Evolutionary conservation across 1,140 invertebrate species (phyloP).

Genomic region (Caerostris extrusa): DNA sequence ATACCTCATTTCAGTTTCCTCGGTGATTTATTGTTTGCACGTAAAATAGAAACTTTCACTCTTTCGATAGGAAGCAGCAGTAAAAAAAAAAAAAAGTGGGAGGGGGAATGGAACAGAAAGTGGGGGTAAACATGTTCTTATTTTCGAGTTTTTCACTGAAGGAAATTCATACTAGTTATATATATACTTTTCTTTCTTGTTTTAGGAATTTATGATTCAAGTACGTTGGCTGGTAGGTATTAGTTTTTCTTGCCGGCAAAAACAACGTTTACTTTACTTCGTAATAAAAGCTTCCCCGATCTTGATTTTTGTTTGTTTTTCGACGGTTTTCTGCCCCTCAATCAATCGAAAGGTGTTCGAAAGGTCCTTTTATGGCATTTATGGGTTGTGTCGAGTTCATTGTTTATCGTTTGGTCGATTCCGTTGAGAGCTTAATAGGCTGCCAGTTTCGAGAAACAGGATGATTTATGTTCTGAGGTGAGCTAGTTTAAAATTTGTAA

Average conservation of each 20-base stretch:
- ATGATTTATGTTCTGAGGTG: too few species aligned
- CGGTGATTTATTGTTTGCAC: constrained; percentile 65
- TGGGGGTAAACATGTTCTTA: constrained; percentile 25
- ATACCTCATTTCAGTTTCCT: constrained; percentile 65
- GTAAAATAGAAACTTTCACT: constrained; percentile 67
- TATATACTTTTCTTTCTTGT: not conserved
- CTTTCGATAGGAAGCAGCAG: constrained; percentile 25
- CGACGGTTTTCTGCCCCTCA: not conserved
- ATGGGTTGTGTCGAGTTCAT: not conserved
- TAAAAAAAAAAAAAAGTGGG: too few species aligned
- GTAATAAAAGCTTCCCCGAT: constrained; percentile 41
- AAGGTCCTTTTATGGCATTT: constrained; percentile 44
- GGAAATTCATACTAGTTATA: constrained; percentile 17
- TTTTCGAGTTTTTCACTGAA: constrained; percentile 36
- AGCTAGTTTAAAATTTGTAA: too few species aligned
- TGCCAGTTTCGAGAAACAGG: too few species aligned
- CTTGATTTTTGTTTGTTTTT: constrained; percentile 26
- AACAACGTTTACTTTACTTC: not conserved
- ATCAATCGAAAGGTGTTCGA: constrained; percentile 39
- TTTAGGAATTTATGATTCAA: constrained; percentile 50
- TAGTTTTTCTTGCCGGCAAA: not conserved
- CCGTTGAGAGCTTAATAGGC: not conserved
- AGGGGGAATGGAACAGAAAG: not conserved
- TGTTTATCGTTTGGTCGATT: constrained; percentile 1
- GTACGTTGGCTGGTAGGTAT: constrained; percentile 46